Evolutionary conservation across 2,888 invertebrate genomes (phyloP).

Genomic region (Brachycybe producta): DNA sequence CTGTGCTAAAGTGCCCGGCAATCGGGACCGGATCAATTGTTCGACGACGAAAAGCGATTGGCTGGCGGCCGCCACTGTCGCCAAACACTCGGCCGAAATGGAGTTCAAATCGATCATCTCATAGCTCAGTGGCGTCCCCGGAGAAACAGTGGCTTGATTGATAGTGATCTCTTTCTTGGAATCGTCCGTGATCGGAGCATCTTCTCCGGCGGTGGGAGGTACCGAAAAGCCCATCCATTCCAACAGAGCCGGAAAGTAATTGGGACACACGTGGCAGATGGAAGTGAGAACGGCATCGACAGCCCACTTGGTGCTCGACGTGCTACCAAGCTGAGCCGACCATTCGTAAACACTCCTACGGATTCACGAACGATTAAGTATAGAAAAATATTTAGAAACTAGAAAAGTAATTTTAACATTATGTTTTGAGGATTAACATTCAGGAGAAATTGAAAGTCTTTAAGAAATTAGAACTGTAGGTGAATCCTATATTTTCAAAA

Average conservation of each 20-base stretch:
- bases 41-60: slow-evolving; percentile 64
- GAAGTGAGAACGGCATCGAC: slow-evolving; percentile 77
- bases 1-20: slow-evolving; percentile 49
- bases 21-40: slow-evolving; percentile 60
- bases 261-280: slow-evolving; percentile 67
- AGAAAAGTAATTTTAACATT: too few species aligned
- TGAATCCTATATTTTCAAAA: too few species aligned
- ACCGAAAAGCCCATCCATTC: slow-evolving; percentile 48
- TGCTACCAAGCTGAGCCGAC: slow-evolving; percentile 54
- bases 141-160: slow-evolving; percentile 20
- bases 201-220: slow-evolving; percentile 40
- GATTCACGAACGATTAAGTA: too few species aligned
- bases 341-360: slow-evolving; percentile 56
- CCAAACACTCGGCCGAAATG: slow-evolving; percentile 43
- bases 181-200: slow-evolving; percentile 42
- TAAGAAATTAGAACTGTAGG: too few species aligned
- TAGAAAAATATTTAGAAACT: too few species aligned
- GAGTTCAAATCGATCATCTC: slow-evolving; percentile 28
- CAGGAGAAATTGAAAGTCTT: too few species aligned
- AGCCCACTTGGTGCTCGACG: slow-evolving; percentile 62
- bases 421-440: too few species aligned
- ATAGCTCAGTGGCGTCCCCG: slow-evolving; percentile 20
- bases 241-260: slow-evolving; percentile 57
- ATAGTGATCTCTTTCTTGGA: slow-evolving; percentile 30
- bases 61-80: slow-evolving; percentile 63